These are phyloP conservation scores for Akabosia matsudoensis DNA, from an alignment of 1,140 invertebrate genomes.

Conservation along the genomic window DNA sequence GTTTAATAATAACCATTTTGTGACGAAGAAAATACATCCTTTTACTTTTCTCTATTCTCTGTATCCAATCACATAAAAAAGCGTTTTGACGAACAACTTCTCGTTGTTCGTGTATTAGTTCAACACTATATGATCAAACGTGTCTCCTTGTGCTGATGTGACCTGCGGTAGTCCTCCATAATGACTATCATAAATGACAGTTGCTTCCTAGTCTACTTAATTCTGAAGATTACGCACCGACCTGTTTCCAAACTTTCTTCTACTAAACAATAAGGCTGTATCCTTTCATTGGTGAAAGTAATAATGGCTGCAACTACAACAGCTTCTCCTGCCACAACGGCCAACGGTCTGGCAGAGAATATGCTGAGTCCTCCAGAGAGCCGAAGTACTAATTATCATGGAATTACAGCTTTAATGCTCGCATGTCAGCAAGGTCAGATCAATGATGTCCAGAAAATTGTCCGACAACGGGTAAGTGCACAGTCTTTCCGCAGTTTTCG, in stretches of 20 bases:
- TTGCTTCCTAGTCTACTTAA: neutral
- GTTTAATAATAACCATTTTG: no score
- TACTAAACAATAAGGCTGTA: neutral
- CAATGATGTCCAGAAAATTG: constrained; percentile 51
- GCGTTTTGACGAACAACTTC: no score
- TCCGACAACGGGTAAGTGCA: constrained; percentile 51
- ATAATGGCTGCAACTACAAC: neutral
- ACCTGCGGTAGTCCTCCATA: neutral
- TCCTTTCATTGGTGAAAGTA: no score
- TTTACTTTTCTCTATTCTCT: no score
- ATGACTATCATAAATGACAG: neutral
- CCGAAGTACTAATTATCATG: constrained; percentile 10
- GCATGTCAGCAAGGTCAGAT: constrained; percentile 73
- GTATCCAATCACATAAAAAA: no score
- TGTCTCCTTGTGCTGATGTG: neutral
- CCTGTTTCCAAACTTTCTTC: neutral
- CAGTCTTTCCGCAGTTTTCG: neutral
- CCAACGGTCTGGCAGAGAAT: neutral
- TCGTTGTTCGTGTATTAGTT: no score
- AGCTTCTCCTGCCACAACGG: neutral
- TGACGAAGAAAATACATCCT: no score
- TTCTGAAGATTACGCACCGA: neutral
- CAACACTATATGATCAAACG: no score
- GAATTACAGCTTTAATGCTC: constrained; percentile 68
- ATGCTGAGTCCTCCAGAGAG: neutral